These are phyloP conservation scores for Etia nguti DNA, from an alignment of 2,113 vertebrate species.

Conservation along the genomic window DNA sequence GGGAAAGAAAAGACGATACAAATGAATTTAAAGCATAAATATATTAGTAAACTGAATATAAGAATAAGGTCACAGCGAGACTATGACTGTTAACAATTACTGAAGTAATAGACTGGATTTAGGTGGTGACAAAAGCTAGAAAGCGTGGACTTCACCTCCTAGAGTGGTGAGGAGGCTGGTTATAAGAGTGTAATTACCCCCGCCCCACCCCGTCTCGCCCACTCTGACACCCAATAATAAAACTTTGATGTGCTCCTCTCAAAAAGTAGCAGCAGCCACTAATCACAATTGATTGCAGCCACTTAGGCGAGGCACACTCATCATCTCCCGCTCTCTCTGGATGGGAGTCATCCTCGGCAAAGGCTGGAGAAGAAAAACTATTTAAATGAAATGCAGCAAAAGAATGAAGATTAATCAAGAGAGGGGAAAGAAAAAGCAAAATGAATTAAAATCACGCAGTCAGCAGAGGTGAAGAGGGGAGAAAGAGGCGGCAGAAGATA, in stretches of 20 bases:
- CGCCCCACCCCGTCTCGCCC: slow-evolving; percentile 51
- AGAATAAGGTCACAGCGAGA: not conserved
- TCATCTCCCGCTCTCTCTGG: slow-evolving; percentile 54
- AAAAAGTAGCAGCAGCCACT: slow-evolving; percentile 75
- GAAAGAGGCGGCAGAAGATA: not conserved
- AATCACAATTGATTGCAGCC: slow-evolving; percentile 85
- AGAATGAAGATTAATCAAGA: slow-evolving; percentile 28
- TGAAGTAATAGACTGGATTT: not conserved
- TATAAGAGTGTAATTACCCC: slow-evolving; percentile 72
- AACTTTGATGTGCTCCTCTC: slow-evolving; percentile 78
- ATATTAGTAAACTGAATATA: no score
- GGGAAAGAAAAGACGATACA: fast-evolving
- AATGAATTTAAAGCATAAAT: not conserved
- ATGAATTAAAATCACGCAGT: slow-evolving; percentile 23
- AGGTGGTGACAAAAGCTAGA: not conserved
- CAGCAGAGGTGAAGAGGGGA: not conserved
- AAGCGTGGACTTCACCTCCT: slow-evolving; percentile 15
- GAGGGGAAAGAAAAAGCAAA: not conserved
- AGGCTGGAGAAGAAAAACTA: slow-evolving; percentile 65
- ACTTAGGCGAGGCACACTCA: slow-evolving; percentile 77
- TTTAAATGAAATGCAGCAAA: slow-evolving; percentile 63
- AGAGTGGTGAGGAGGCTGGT: slow-evolving; percentile 32
- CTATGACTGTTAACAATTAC: not conserved
- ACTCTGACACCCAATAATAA: slow-evolving; percentile 78
- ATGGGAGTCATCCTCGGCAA: slow-evolving; percentile 47